Evolutionary conservation across 92 coral and sea anemone species (phyloP).

Genomic region (Porites cylindrica): DNA sequence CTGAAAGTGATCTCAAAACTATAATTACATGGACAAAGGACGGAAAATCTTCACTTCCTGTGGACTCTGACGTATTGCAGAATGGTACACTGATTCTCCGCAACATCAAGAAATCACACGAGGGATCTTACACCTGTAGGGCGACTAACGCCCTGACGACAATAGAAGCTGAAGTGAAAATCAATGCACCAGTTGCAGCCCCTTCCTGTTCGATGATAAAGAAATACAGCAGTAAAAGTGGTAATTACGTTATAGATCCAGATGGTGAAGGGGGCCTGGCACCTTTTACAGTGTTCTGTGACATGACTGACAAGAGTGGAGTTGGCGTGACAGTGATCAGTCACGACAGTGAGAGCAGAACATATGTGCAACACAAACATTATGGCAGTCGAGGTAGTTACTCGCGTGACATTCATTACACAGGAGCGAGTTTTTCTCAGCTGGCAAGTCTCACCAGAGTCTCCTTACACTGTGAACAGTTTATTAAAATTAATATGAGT

Average conservation of each 20-base stretch:
- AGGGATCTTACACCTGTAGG: conserved; percentile 24
- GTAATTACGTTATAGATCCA: too few species aligned
- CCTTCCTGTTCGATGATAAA: neutral
- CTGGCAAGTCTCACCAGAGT: conserved; percentile 53
- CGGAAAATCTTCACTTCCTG: neutral
- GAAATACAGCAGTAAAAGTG: too few species aligned
- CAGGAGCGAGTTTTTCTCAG: conserved; percentile 45
- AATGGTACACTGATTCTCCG: neutral
- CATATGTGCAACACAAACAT: too few species aligned
- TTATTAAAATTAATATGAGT: conserved; percentile 67
- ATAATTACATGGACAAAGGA: conserved; percentile 39
- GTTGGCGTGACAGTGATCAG: too few species aligned
- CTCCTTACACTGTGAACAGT: conserved; percentile 67
- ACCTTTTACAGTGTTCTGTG: too few species aligned
- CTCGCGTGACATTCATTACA: conserved; percentile 37
- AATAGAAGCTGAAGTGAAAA: neutral
- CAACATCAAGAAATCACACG: conserved; percentile 7
- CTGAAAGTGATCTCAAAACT: conserved; percentile 27
- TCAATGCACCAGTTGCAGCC: neutral
- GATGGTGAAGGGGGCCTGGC: too few species aligned
- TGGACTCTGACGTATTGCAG: neutral
- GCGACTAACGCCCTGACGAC: neutral
- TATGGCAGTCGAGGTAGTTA: conserved; percentile 1
- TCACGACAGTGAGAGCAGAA: too few species aligned
- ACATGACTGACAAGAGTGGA: too few species aligned